Base-by-base conservation (phyloP, 2,888 invertebrate genomes). In the Myopa tessellatipennis region DNA sequence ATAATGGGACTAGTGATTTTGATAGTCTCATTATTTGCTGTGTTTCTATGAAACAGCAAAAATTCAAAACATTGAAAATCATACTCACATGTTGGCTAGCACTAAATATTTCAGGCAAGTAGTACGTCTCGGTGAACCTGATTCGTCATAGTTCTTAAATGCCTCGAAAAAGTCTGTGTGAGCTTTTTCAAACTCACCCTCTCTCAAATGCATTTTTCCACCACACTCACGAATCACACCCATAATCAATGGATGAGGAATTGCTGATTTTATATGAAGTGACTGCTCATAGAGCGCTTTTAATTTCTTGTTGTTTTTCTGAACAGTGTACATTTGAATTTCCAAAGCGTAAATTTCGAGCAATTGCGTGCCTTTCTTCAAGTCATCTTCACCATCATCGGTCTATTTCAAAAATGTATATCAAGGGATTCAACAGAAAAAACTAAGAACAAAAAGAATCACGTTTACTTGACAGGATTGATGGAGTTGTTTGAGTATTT, bases 111-210 rank as follows among this genome's bases (percentile, higher is more conserved):
- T 99, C 77, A 99, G 91, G 88, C 99, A 99, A 0, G 98, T 98
- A 50, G 98, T 99, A 80, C 99, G 92, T 84, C 99, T 91, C 18
- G 98, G 97, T 84, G 97, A 98, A 58, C 99, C 99, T 16, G 98
- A 98, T 90, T 99, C 99, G 90, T 99, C 99, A 87, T 99, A 99
- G 89, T 99, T 99, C 90, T 99, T 98, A 89, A 99, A 99, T 4
- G 99, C 98, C 90, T 99, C 99, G 89, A 99, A 99, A 90, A 99
- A 99, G 89, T 99, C 99, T 10, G 98, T 99, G 90, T 99, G 99
- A 1, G 99, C 99, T 88, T 98, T 96, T 88, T 98, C 98, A 89
- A 98, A 99, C 90, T 99, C 98, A 5, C 98, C 98, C 90, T 99
- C 99, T 36, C 99, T 93, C 68, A 99, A 91, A 90, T 99, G 99